phyloP scores from a whole-genome alignment of 2,797 vertebrate genomes.

The Acanthurus tractus region DNA sequence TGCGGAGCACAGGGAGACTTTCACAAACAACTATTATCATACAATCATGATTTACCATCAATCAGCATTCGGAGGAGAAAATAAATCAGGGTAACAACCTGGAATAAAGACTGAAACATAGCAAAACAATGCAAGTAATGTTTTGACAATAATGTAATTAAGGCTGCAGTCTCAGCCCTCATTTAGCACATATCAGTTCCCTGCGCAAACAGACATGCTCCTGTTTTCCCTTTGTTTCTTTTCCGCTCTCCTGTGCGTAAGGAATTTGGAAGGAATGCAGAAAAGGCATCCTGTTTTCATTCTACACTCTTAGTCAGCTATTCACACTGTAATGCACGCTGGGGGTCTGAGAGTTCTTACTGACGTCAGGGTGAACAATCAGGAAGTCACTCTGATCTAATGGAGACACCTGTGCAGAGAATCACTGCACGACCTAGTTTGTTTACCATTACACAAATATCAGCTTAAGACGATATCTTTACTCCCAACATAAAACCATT shows the following conservation, averaged over 20 bases:
- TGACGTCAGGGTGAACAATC: conserved; percentile 58
- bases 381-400: conserved; percentile 19
- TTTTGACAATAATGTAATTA: conserved; percentile 77
- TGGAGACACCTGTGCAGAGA: conserved; percentile 37
- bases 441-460: not conserved
- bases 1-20: not conserved
- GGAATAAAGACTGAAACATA: conserved; percentile 45
- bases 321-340: conserved; percentile 39
- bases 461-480: too few species aligned
- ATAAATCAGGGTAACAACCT: conserved; percentile 29
- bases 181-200: conserved; percentile 73
- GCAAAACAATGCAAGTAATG: conserved; percentile 57
- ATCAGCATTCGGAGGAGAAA: conserved; percentile 1
- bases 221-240: conserved; percentile 76
- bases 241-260: conserved; percentile 63
- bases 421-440: not conserved
- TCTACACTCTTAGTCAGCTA: conserved; percentile 76
- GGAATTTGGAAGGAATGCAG: conserved; percentile 83
- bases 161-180: conserved; percentile 68
- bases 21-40: conserved; percentile 34
- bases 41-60: conserved; percentile 46
- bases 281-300: conserved; percentile 86
- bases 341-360: conserved; percentile 23
- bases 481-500: not conserved
- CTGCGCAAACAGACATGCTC: conserved; percentile 54